Evolutionary conservation across 2,888 invertebrate species (phyloP), one percentile per base, ranked within the genome.

Genomic region (Hetaerina titia): DNA sequence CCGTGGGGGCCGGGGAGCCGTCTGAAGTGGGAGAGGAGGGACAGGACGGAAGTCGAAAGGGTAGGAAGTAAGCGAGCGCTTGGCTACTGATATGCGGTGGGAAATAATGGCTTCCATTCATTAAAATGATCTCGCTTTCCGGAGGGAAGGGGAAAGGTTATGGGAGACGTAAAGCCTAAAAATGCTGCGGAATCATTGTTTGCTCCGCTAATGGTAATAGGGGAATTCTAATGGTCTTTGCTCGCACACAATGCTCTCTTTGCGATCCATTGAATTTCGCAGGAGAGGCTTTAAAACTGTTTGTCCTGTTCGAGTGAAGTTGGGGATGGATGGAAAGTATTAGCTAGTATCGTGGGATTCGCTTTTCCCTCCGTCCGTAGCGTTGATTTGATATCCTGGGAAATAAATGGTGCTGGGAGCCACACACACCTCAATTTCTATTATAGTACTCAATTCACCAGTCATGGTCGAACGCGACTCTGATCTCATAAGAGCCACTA

Each of bases 51-150:
- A 81, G 81, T 69, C n/a, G 31, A 31, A 31, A 25, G 81, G 81
- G 31, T 31, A 69, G 69, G 81, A 81, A 31, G 81, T 81, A 45
- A 45, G 45, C 45, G 45, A 45, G 45, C 45, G 69, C 81, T 81
- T 9, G 81, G 31, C 31, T 81, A 13, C 81, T 81, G 81, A 81
- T 31, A 25, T 81, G 81, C 7, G 13, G 81, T 5, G 81, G 81
- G 81, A 31, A 81, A 81, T 81, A 81, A 81, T 81, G 81, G 81
- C 31, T 31, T 81, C 81, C 31, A 81, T 81, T 81, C 81, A 81
- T 81, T 81, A 81, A 81, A 31, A 31, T 31, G 81, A 11, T 81
- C 81, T 81, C 81, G 31, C 31, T 81, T 81, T 31, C 31, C 9
- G 6, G 81, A 31, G 69, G n/a, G 31, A 11, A 31, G 81, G 0